Base-by-base conservation (phyloP, 1,140 invertebrate genomes). In the Trigoniulus corallinus region DNA sequence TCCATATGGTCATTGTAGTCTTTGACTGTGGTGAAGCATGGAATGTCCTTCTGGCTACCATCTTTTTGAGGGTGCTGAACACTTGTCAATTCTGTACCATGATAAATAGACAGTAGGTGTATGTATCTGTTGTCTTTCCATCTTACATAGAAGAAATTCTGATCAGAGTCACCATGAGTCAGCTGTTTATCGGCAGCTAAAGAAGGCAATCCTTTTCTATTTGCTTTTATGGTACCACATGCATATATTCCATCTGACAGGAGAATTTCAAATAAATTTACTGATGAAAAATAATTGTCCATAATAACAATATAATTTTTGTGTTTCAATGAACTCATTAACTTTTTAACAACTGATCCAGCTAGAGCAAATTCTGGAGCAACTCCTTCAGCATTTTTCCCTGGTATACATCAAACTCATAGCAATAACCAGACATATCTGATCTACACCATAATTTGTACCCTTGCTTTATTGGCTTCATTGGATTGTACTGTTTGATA, bases 401-500 rank as follows among this genome's bases (percentile, higher is more conserved):
- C 20, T 60, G 64, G 56, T 71, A 69, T 40, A 70, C 61, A 54
- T 67, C 55, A 59, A 68, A 71, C 50, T 65, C 57, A 47, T 58
- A 62, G 52, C 37, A 20, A 44, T 21, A 48, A n/a, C n/a, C n/a
- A n/a, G n/a, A n/a, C n/a, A n/a, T n/a, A n/a, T n/a, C n/a, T n/a
- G n/a, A n/a, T n/a, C 58, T 23, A 44, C 56, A 4, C 64, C 67
- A 71, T 45, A 67, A 50, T 57, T 65, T 69, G 49, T 65, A 65
- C 3, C 64, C 66, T 56, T 67, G 59, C 61, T 72, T 71, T 51
- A 67, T 68, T 34, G 66, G 67, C 59, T 72, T 72, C 53, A 59
- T 61, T 52, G 65, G 65, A 25, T 63, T 62, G 56, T 69, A 72
- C 56, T 71, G 64, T 58, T 66, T 67, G 51, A 69, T 55, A 10